Evolutionary conservation across 2,888 invertebrate genomes (phyloP).

Genomic region (Morinoia aosen): DNA sequence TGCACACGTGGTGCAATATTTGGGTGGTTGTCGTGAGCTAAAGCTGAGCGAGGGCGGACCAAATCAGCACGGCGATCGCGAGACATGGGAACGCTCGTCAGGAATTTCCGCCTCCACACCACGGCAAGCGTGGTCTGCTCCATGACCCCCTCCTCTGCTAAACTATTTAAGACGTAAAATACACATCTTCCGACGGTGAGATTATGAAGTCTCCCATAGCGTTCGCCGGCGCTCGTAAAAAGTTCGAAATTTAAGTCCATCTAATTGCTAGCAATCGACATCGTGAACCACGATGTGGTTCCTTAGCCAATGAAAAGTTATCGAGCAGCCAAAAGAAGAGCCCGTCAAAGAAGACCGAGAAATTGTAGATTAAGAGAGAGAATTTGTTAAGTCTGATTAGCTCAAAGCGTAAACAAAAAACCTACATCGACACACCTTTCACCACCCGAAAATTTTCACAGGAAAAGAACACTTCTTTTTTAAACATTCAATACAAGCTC

Average conservation of each 20-base stretch:
- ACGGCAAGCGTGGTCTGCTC: background rate
- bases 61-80: background rate
- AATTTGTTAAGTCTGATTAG: background rate
- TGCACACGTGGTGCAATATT: background rate
- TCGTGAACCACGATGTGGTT: background rate
- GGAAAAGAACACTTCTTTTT: background rate
- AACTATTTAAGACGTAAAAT: background rate
- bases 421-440: background rate
- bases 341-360: background rate
- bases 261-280: too few relatives aligned
- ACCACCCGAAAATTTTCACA: background rate
- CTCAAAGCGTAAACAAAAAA: background rate
- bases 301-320: background rate
- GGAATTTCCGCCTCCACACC: slow-evolving; percentile 9
- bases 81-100: background rate
- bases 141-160: background rate
- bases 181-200: background rate
- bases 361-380: background rate
- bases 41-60: background rate
- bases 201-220: background rate
- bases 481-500: background rate
- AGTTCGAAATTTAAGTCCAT: too few relatives aligned
- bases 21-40: background rate
- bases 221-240: background rate
- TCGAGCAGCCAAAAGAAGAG: background rate